A percentile compares a stretch with the other conserved stretches of the same genome.
Conservation (phyloP, 2,888 invertebrate genomes). For the Hirtodrosophila cameraria region DNA sequence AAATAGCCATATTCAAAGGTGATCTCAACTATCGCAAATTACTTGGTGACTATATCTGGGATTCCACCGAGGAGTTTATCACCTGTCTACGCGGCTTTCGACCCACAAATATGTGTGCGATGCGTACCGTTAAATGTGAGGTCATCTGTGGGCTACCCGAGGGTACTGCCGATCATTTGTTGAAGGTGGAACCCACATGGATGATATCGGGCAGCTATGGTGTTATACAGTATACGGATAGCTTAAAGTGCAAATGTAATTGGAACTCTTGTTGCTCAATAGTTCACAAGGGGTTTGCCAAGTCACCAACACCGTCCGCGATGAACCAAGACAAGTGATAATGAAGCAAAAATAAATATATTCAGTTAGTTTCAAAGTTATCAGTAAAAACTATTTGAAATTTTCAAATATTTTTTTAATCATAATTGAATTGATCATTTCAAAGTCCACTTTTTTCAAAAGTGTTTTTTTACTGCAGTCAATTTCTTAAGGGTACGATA, state of each 20-base stretch:
- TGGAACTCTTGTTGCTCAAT: too few relatives aligned
- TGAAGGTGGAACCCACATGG: conserved; percentile 88
- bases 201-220: conserved; percentile 93
- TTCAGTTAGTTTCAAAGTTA: too few relatives aligned
- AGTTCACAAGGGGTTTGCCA: too few relatives aligned
- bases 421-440: too few relatives aligned
- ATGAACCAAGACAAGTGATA: too few relatives aligned
- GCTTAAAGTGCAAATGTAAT: conserved; percentile 58
- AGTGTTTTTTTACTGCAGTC: too few relatives aligned
- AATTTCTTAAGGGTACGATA: too few relatives aligned
- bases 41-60: conserved; percentile 93
- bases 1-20: conserved; percentile 93
- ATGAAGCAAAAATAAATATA: too few relatives aligned
- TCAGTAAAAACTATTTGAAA: too few relatives aligned
- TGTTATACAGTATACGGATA: conserved; percentile 87
- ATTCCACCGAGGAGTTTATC: conserved; percentile 88
- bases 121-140: conserved; percentile 97
- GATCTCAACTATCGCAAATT: conserved; percentile 98
- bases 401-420: too few relatives aligned
- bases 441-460: too few relatives aligned
- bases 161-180: conserved; percentile 86
- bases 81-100: conserved; percentile 87
- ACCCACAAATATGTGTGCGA: conserved; percentile 91
- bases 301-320: too few relatives aligned
- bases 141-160: conserved; percentile 90